Evolutionary conservation across 2,797 vertebrate genomes (phyloP), one percentile per base, ranked within the genome.

Genomic region (Cynodonichthys magdalenae): DNA sequence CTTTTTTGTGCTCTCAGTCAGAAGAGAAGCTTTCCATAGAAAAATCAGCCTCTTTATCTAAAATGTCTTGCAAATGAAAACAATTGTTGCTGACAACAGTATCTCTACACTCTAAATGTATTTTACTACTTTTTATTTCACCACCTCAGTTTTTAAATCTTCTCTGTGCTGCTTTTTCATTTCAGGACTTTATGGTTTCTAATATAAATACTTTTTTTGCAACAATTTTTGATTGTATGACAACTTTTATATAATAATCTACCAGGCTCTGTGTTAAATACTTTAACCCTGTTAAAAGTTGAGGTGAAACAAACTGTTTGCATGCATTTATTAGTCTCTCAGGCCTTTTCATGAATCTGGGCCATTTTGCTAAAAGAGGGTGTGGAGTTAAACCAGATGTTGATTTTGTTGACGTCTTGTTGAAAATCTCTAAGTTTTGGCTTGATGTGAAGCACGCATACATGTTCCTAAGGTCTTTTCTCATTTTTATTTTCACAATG

Each of bases 351-450:
- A 19, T 74, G 71, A 79, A 81, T 66, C 52, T 29, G 63, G 48
- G 59, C 66, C 59, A 74, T 53, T 80, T 75, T 52, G 19, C 52
- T 41, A 34, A 48, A 39, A 46, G 57, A 65, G 59, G 69, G 75
- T 72, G 84, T 72, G 82, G 56, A 59, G 79, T 59, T 74, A 42
- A 58, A 78, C 60, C 49, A 19, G 67, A 74, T 62, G 65, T 68
- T 77, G 53, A 51, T 20, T 39, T 39, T 39, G 11, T 12, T 64
- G 75, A 80, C 79, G 73, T 77, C 69, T 82, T 80, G 81, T 66
- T 76, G 51, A 74, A 87, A 83, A 90, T 86, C 78, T 65, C 19
- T 31, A 11, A 44, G 66, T 64, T 62, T 68, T 89, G 86, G 89
- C 80, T 81, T 88, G 87, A 90, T 31, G 15, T 8, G 20, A 42